Conservation (phyloP, 2,797 vertebrate genomes). For the Pygocentrus nattereri region DNA sequence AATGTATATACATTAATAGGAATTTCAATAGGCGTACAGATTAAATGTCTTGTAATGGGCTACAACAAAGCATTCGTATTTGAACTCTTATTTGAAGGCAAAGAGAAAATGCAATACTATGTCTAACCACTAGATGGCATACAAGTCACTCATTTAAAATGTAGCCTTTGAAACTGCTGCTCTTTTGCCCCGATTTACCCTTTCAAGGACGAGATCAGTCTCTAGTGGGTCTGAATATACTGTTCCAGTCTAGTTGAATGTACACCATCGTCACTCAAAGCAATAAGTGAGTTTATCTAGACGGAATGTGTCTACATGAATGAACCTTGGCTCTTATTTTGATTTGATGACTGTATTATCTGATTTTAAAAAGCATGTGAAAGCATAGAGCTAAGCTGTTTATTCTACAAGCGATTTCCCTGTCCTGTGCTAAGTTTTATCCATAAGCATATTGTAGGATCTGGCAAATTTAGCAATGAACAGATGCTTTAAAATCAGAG, state of each 20-base stretch:
- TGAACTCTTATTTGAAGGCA: too few relatives aligned
- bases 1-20: too few relatives aligned
- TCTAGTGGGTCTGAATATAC: too few relatives aligned
- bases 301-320: background rate
- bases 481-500: background rate
- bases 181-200: background rate
- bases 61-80: too few relatives aligned
- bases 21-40: too few relatives aligned
- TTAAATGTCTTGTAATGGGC: too few relatives aligned
- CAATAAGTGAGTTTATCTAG: too few relatives aligned
- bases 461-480: background rate
- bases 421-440: background rate
- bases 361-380: background rate
- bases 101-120: background rate
- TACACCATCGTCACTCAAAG: too few relatives aligned
- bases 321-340: background rate
- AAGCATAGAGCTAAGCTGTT: background rate
- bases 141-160: background rate
- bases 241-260: background rate
- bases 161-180: background rate
- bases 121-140: constrained; percentile 46
- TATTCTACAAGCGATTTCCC: background rate
- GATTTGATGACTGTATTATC: background rate
- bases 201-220: background rate
- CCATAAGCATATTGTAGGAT: background rate